Conservation (phyloP, 1,140 invertebrate genomes). For the Caenorhabditis brenneri region DNA sequence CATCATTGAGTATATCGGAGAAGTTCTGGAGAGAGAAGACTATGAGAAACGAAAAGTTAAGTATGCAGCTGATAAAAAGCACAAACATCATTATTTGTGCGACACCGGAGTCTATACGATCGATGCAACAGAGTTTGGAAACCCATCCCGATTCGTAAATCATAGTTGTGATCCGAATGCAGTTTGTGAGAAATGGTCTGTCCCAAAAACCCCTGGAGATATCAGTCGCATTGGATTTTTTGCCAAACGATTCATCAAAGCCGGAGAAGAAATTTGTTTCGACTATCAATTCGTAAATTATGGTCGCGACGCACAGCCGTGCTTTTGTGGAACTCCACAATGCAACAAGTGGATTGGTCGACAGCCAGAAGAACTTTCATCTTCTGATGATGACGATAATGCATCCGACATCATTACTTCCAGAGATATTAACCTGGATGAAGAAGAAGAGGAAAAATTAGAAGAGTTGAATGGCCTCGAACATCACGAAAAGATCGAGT, state of each 20-base stretch:
- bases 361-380: neutral
- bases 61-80: conserved; percentile 76
- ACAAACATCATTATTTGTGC: conserved; percentile 75
- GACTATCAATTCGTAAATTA: conserved; percentile 78
- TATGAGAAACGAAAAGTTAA: conserved; percentile 29
- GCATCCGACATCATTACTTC: neutral
- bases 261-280: conserved; percentile 94
- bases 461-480: conserved; percentile 6
- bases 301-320: conserved; percentile 41
- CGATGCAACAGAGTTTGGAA: conserved; percentile 88
- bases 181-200: conserved; percentile 78
- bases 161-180: conserved; percentile 97
- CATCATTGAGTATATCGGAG: conserved; percentile 97
- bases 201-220: conserved; percentile 74
- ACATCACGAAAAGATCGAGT: neutral
- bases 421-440: conserved; percentile 10
- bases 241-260: conserved; percentile 80
- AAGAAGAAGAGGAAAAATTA: conserved; percentile 35
- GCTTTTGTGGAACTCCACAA: conserved; percentile 36
- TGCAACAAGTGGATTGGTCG: conserved; percentile 35
- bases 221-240: conserved; percentile 91
- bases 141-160: conserved; percentile 94
- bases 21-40: conserved; percentile 87
- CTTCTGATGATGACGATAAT: conserved; percentile 5
- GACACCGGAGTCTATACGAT: conserved; percentile 76